Percentiles rank a stretch among this genome's conserved stretches.
Conservation (phyloP, 2,797 vertebrate genomes). For the Xiphophorus birchmanni region DNA sequence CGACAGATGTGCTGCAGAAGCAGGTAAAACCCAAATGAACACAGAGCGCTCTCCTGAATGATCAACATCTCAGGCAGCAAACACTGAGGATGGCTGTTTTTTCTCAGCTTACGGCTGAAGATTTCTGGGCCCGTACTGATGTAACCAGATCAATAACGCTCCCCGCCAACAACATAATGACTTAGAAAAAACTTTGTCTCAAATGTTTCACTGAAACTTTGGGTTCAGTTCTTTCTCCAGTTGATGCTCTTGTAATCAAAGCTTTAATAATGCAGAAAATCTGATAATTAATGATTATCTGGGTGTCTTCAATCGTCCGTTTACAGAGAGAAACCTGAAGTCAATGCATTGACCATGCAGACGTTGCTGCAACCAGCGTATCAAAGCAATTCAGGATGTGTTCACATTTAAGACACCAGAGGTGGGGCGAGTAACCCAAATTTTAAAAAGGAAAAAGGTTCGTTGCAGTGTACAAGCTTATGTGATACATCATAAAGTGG, state of each 20-base stretch:
- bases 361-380: not conserved
- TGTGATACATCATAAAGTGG: too few species aligned
- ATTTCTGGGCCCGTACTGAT: not conserved
- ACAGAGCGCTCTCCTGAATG: conserved; percentile 21
- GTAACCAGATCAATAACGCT: conserved; percentile 1
- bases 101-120: conserved; percentile 8
- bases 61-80: not conserved
- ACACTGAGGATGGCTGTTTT: conserved; percentile 7
- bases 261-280: not conserved
- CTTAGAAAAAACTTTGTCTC: not conserved
- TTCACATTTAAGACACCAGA: too few species aligned
- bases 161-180: not conserved
- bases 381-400: not conserved
- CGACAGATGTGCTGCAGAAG: conserved; percentile 26
- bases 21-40: conserved; percentile 2
- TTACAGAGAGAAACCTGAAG: not conserved
- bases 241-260: not conserved
- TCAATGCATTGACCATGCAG: not conserved
- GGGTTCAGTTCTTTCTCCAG: not conserved
- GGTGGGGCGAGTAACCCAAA: too few species aligned
- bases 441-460: too few species aligned
- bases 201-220: not conserved
- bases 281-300: not conserved
- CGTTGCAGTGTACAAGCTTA: too few species aligned
- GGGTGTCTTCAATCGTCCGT: not conserved